Evolutionary conservation across 2,113 vertebrate species (phyloP).

Genomic region (Psammodynastes pulverulentus): DNA sequence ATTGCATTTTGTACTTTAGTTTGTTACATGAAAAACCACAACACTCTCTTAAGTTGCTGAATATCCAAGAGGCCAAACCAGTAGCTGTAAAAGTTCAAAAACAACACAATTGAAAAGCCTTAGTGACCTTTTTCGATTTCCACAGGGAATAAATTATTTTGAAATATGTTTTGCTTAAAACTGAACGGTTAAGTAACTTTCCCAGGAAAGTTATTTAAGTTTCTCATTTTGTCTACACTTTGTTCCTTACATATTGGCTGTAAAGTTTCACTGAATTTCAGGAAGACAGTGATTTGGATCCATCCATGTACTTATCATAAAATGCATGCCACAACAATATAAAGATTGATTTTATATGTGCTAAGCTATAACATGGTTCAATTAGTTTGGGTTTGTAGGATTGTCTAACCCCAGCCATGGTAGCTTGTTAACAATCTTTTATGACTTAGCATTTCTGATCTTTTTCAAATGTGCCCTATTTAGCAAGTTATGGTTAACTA

Average conservation of each 20-base stretch:
- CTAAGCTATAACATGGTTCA: not conserved
- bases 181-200: not conserved
- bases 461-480: not conserved
- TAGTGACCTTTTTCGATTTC: not conserved
- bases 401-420: not conserved
- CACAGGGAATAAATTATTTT: not conserved
- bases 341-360: not conserved
- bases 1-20: not conserved
- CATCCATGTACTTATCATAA: not conserved
- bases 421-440: not conserved
- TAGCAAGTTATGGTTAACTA: not conserved
- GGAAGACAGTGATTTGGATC: not conserved
- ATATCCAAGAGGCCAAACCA: not conserved
- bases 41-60: not conserved
- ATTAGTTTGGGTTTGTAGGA: not conserved
- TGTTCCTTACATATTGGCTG: not conserved
- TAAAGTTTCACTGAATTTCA: not conserved
- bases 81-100: not conserved
- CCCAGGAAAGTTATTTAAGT: not conserved
- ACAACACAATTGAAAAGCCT: not conserved
- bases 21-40: not conserved
- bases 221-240: not conserved
- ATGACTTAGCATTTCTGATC: not conserved
- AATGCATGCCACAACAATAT: not conserved
- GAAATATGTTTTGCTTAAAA: not conserved